phyloP scores from a whole-genome alignment of 2,113 vertebrate species.

The Ploceus nigricollis region DNA sequence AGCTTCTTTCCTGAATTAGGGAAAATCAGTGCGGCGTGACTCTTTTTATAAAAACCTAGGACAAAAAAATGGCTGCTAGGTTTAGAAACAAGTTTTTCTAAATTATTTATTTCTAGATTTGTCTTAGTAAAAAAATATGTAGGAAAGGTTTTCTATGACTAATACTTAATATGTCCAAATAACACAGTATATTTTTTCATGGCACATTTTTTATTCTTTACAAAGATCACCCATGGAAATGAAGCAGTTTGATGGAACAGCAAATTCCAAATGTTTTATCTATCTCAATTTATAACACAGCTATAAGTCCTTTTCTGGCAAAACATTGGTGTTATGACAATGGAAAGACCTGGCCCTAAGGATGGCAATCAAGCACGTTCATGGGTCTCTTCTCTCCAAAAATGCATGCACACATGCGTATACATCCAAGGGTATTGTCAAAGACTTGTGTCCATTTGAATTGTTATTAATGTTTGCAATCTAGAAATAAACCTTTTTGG shows the following conservation, averaged over 20 bases:
- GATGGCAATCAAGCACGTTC: neutral
- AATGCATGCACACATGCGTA: fast-evolving
- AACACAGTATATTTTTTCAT: neutral
- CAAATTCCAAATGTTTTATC: neutral
- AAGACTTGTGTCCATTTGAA: neutral
- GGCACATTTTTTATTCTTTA: neutral
- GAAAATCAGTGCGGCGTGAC: neutral
- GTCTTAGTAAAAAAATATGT: neutral
- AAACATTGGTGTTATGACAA: neutral
- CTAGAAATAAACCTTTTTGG: neutral
- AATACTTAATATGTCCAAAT: neutral
- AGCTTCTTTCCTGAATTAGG: neutral
- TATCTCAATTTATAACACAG: neutral
- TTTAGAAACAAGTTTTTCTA: neutral
- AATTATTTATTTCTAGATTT: neutral
- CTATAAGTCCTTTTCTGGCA: neutral
- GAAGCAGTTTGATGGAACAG: neutral
- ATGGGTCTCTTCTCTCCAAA: neutral
- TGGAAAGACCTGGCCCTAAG: neutral
- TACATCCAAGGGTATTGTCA: neutral
- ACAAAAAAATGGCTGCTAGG: neutral
- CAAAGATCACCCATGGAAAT: neutral
- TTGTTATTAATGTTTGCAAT: neutral
- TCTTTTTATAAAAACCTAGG: neutral
- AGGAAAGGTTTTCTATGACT: neutral